phyloP scores from a whole-genome alignment of 2,113 vertebrate species.

The Damaliscus lunatus region DNA sequence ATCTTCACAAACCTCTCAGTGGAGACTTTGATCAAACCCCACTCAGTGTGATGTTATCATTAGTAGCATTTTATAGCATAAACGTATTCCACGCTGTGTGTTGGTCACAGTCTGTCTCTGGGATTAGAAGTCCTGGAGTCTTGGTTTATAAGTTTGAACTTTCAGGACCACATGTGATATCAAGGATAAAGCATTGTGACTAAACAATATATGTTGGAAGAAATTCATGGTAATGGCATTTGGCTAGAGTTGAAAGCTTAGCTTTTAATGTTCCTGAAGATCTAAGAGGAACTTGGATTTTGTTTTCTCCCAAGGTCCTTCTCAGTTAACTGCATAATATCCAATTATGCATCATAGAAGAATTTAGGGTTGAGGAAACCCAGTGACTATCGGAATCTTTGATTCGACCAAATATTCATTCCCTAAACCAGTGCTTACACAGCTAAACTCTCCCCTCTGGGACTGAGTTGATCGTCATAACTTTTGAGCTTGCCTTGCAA shows the following conservation, averaged over 20 bases:
- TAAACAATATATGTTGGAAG: constrained; percentile 18
- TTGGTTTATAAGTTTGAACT: constrained; percentile 63
- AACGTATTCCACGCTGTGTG: neutral
- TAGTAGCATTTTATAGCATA: neutral
- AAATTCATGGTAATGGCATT: constrained; percentile 59
- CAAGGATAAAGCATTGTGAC: constrained; percentile 50
- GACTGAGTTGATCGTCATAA: constrained; percentile 39
- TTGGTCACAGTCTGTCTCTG: constrained; percentile 57
- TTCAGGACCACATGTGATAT: constrained; percentile 45
- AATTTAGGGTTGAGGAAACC: constrained; percentile 67
- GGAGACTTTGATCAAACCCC: constrained; percentile 30
- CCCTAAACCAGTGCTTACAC: constrained; percentile 47
- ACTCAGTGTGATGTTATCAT: neutral
- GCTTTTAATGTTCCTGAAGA: constrained; percentile 60
- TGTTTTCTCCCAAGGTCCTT: constrained; percentile 57
- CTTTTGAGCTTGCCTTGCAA: constrained; percentile 56
- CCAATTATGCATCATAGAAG: constrained; percentile 65
- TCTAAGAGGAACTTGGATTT: constrained; percentile 58
- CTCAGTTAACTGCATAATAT: constrained; percentile 63
- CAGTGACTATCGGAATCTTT: constrained; percentile 65
- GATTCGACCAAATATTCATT: constrained; percentile 30
- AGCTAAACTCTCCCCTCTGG: constrained; percentile 37
- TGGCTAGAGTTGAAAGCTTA: constrained; percentile 67
- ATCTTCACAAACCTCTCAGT: neutral
- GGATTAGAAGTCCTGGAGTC: constrained; percentile 50